Conservation (phyloP, 1,140 invertebrate genomes). For the Dreissena polymorpha region DNA sequence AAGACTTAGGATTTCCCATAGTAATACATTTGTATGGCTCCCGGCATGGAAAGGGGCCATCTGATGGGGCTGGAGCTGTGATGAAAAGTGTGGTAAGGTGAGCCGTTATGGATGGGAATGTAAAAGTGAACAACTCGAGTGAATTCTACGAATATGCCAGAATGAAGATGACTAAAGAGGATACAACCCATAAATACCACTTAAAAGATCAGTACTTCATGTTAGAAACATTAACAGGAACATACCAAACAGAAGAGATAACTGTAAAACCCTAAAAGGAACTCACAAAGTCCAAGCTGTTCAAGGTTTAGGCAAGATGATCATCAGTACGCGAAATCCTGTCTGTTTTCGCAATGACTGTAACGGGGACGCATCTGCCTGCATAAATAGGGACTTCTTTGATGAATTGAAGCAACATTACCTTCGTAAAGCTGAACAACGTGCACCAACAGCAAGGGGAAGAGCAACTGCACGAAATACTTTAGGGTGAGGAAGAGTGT, state of each 20-base stretch:
- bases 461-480: no score
- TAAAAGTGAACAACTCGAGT: not conserved
- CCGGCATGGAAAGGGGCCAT: no score
- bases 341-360: not conserved
- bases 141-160: not conserved
- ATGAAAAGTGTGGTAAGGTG: conserved; percentile 26
- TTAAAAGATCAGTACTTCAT: not conserved
- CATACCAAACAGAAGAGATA: not conserved
- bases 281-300: not conserved
- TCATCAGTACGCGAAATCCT: not conserved
- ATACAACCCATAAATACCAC: not conserved
- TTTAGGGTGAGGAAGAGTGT: no score
- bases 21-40: no score
- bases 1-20: no score
- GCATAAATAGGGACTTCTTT: not conserved
- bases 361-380: not conserved
- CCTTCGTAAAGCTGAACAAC: no score
- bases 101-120: conserved; percentile 21
- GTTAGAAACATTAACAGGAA: not conserved
- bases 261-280: not conserved
- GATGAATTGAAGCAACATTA: not conserved
- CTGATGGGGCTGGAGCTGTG: conserved; percentile 51
- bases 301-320: not conserved
- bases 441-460: no score
- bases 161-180: not conserved